Base-by-base conservation (phyloP, 2,797 vertebrate species). In the Takifugu rubripes region DNA sequence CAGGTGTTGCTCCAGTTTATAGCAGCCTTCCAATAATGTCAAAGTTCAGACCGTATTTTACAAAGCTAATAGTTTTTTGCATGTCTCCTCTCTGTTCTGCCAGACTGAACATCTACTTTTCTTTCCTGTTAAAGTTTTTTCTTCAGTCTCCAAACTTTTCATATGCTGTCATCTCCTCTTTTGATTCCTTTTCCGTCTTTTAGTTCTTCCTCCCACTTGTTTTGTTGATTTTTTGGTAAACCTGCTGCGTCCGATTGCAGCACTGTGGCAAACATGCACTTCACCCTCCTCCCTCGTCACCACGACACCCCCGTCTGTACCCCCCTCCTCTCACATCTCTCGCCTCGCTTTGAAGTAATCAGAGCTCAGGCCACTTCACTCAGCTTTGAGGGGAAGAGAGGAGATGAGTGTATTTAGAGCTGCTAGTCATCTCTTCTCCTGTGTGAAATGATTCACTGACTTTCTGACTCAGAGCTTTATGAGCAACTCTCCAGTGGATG, bases 341-440 rank as follows among this genome's bases (percentile, higher is more conserved):
- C 44, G 14, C 56, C 68, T 79, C 83, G 56, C 82, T 88, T 88
- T 89, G 85, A 89, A 89, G 84, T 87, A 77, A 71, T 88, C 81
- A 75, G 73, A 84, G 76, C 61, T 70, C 48, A 59, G 75, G 78
- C 72, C 77, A 72, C 77, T 87, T 74, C 78, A 86, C 65, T 82
- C 79, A 53, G 81, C 85, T 88, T 87, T 88, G 74, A 87, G 68
- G 54, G 72, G 67, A 65, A 72, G 56, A 75, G 65, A 66, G 74
- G 59, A 76, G 75, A 66, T 77, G 66, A 74, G 80, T 77, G 77
- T 78, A 84, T 87, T 85, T 77, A 75, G 76, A 79, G 62, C 61
- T 61, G 61, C 74, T 27, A 81, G 80, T 88, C 83, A 80, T 85
- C 77, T 64, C 69, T 66, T 74, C 82, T 81, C 68, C 77, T 80